Evolutionary conservation across 2,888 invertebrate genomes (phyloP), one percentile per base, ranked within the genome.

Genomic region (Eupsilia transversa): DNA sequence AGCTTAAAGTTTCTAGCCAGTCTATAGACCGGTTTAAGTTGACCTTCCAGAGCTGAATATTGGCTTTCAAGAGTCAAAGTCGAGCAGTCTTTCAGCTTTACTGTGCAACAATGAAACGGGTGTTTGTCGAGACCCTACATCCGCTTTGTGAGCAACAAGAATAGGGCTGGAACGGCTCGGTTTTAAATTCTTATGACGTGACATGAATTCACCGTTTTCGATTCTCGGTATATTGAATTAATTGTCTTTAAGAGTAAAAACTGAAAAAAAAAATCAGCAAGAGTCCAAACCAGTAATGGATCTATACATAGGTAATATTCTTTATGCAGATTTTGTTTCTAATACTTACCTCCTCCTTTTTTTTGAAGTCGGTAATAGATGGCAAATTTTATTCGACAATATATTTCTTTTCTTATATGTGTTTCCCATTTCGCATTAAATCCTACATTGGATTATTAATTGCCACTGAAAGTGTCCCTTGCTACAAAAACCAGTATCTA

Each of bases 101-200:
- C 61, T 63, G 38, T n/a, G 33, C 17, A 71, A 80, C 66, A 81
- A 76, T 76, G 52, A 33, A 49, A 60, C 14, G 46, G 66, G 43
- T 52, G 74, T 61, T 49, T 63, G 54, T 79, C 33, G 12, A 69
- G 77, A 43, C 9, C 35, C 14, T 65, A 33, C 54, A 30, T 80
- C 75, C 61, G 38, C 63, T 67, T 66, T 68, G 38, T 63, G 41
- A 14, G 23, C 3, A 6, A 46, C 54, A 23, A 80, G 60, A 69
- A 54, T 14, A 27, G 30, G 12, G 49, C 2, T 60, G 38, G 7
- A 12, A 12, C 7, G 20, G 56, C n/a, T 74, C 20, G 30, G 72
- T 43, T 72, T 41, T 52, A 12, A 30, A 23, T 3, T 38, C n/a
- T 38, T 46, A 0, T 41, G 17, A n/a, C 9, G n/a, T 41, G n/a